Evolutionary conservation across 2,888 invertebrate genomes (phyloP).

Genomic region (Mylabris sibirica): DNA sequence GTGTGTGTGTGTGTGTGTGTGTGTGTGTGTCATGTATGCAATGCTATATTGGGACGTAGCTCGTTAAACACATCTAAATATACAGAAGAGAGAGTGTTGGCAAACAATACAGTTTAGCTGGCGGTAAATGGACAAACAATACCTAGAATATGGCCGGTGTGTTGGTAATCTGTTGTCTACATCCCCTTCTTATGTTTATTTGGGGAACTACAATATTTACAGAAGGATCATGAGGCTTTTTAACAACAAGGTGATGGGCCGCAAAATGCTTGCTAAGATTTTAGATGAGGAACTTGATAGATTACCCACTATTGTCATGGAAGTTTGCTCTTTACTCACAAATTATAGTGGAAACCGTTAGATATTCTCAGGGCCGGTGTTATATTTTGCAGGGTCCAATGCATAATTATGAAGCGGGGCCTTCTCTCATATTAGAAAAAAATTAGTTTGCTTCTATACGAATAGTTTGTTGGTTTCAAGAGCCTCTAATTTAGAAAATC

Average conservation of each 20-base stretch:
- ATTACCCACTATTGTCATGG: not conserved
- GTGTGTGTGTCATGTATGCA: not conserved
- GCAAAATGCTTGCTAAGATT: conserved; percentile 9
- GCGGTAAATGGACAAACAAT: conserved; percentile 62
- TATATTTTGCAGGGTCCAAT: too few relatives aligned
- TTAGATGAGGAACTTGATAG: not conserved
- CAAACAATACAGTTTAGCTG: conserved; percentile 59
- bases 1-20: not conserved
- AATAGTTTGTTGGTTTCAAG: too few relatives aligned
- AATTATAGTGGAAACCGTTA: conserved; percentile 1
- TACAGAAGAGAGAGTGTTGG: conserved; percentile 53
- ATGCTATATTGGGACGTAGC: conserved; percentile 29
- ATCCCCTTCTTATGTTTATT: conserved; percentile 55
- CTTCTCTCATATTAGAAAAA: too few relatives aligned
- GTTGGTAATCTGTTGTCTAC: conserved; percentile 60
- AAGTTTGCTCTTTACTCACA: not conserved
- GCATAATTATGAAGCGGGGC: too few relatives aligned
- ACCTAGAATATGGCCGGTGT: conserved; percentile 52
- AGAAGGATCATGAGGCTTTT: conserved; percentile 49
- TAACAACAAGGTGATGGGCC: conserved; percentile 26
- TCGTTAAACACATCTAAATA: conserved; percentile 46
- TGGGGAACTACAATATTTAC: conserved; percentile 59
- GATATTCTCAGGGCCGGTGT: not conserved
- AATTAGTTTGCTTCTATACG: too few relatives aligned
- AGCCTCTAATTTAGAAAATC: too few relatives aligned